Evolutionary conservation across 2,797 vertebrate species (phyloP).

Genomic region (Anguilla obscura): DNA sequence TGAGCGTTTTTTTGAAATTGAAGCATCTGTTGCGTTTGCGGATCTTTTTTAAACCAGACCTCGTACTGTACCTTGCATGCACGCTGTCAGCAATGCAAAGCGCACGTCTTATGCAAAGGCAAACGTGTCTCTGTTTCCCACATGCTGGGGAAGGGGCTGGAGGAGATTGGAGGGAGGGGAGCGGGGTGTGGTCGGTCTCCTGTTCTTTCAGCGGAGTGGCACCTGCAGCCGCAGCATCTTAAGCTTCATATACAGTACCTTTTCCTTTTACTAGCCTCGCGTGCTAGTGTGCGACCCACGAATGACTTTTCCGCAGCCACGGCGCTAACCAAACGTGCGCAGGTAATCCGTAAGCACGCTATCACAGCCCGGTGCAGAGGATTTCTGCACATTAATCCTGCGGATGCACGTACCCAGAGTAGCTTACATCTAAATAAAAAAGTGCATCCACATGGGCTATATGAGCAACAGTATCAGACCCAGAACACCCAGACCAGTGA

Average conservation of each 20-base stretch:
- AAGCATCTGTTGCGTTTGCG: not conserved
- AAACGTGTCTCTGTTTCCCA: not conserved
- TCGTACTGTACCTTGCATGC: not conserved
- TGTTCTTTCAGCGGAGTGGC: no score
- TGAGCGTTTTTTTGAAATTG: not conserved
- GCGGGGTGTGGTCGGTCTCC: no score
- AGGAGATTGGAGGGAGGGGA: no score
- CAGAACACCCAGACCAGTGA: no score
- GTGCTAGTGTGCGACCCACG: not conserved
- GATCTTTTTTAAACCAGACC: not conserved
- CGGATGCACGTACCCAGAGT: not conserved
- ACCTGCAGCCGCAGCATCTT: no score
- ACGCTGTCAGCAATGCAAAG: not conserved
- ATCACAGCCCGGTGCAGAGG: constrained; percentile 26
- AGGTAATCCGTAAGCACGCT: not conserved
- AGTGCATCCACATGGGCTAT: not conserved
- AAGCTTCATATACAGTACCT: no score
- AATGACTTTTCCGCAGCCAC: not conserved
- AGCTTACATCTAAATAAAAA: not conserved
- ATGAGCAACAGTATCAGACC: not conserved
- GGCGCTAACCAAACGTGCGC: not conserved
- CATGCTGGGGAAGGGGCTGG: no score
- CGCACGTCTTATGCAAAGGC: not conserved
- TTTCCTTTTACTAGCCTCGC: no score
- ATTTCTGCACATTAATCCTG: not conserved